phyloP scores from a whole-genome alignment of 2,113 vertebrate species.

The Tragelaphus scriptus region DNA sequence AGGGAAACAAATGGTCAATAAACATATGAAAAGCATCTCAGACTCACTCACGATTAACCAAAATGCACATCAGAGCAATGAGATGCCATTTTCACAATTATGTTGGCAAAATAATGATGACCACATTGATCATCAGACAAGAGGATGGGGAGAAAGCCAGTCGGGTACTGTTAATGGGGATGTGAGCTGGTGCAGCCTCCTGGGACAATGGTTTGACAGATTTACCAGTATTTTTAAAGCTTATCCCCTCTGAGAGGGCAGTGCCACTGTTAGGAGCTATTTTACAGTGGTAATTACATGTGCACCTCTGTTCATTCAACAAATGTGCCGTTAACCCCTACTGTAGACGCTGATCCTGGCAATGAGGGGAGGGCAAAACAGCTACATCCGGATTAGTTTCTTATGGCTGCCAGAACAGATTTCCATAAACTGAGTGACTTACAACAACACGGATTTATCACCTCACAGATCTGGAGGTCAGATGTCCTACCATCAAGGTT shows the following conservation, averaged over 20 bases:
- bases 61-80: not conserved
- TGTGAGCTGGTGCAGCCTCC: not conserved
- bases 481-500: not conserved
- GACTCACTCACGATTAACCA: not conserved
- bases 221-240: not conserved
- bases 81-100: not conserved
- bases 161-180: accelerated
- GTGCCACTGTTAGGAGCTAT: no score
- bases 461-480: not conserved
- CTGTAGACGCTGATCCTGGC: not conserved
- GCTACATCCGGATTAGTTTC: accelerated
- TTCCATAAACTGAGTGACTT: not conserved
- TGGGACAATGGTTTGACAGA: no score
- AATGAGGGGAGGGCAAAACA: not conserved
- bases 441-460: not conserved
- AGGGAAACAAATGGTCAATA: not conserved
- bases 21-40: conserved; percentile 21
- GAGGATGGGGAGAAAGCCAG: not conserved
- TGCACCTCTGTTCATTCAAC: not conserved
- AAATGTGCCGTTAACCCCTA: no score
- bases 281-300: accelerated
- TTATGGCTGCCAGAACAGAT: not conserved
- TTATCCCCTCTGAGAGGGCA: not conserved
- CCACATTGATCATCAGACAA: accelerated
- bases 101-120: not conserved